Evolutionary conservation across 2,797 vertebrate species (phyloP).

Genomic region (Garrulus glandarius): DNA sequence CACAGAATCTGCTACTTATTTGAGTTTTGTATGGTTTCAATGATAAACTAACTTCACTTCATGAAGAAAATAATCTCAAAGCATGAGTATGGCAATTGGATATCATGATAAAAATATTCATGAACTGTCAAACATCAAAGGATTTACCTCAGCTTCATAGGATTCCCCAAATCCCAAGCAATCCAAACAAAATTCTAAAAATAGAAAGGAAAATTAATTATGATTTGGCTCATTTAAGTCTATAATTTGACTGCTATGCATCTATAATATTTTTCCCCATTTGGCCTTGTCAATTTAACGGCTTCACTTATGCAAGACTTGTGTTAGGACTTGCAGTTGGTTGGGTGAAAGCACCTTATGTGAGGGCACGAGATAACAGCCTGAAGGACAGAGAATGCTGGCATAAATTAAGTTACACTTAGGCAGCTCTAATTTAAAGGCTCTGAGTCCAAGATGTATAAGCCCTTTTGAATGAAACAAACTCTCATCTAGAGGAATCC

Average conservation of each 20-base stretch:
- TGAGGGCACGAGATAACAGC: neutral
- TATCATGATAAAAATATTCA: neutral
- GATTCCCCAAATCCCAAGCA: neutral
- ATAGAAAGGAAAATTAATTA: conserved; percentile 9
- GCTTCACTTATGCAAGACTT: neutral
- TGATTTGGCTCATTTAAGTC: neutral
- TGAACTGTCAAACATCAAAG: neutral
- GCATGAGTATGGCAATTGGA: neutral
- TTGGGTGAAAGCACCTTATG: neutral
- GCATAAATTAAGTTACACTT: neutral
- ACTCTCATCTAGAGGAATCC: neutral
- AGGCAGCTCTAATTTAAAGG: neutral
- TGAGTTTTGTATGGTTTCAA: neutral
- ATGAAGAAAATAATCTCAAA: neutral
- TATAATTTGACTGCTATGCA: neutral
- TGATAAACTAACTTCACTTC: neutral
- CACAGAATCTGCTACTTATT: neutral
- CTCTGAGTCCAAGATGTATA: neutral
- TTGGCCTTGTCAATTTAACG: neutral
- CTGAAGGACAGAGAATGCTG: neutral
- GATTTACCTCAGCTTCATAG: neutral
- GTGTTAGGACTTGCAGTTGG: neutral
- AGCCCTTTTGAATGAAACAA: neutral
- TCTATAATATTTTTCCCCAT: neutral
- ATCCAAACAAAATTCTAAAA: neutral